Base-by-base conservation (phyloP, 2,888 invertebrate species). In the Yponomeuta cagnagella region DNA sequence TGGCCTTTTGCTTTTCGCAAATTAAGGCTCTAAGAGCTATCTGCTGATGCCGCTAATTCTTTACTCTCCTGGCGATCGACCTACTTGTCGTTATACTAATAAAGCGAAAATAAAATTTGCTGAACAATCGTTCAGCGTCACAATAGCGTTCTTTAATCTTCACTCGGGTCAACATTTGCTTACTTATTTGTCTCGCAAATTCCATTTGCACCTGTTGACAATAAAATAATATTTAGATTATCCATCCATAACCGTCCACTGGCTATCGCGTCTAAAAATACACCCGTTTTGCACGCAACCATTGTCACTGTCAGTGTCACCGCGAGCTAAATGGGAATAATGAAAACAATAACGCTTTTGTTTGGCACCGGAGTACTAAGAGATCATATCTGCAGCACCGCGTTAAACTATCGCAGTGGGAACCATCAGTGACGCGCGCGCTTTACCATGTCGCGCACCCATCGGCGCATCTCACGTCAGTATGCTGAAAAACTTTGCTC, bases 231-330 rank as follows among this genome's bases (percentile, higher is more conserved):
- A 67, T 67, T 67, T 12, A n/a, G 5, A 43, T n/a, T 67, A 37
- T 30, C 64, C 23, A n/a, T 31, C 30, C 64, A 64, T 10, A 30
- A 23, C 10, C 64, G n/a, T 64, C 67, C 30, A 33, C 23, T 64
- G 10, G 68, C 48, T 68, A 72, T 63, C 70, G 70, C 71, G 71
- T 70, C 74, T 74, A 69, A 73, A 70, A 73, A 71, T 72, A 68
- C 71, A 70, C 63, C 71, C 71, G 70, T 31, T 43, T 63, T 65
- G 30, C 68, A 68, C 48, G 67, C 64, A 73, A 70, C 73, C 80
- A 82, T 80, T 82, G 82, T 75, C 81, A 82, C 76, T 85, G 82
- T 79, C 84, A 82, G 77, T 80, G 82, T 73, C 79, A 78, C 71
- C 70, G 77, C 71, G 75, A 65, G 23, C 64, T 30, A 52, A 68